A percentile compares a stretch with the other conserved stretches of the same genome.
phyloP scores from a whole-genome alignment of 2,113 vertebrate genomes.

The Paramormyrops kingsleyae region DNA sequence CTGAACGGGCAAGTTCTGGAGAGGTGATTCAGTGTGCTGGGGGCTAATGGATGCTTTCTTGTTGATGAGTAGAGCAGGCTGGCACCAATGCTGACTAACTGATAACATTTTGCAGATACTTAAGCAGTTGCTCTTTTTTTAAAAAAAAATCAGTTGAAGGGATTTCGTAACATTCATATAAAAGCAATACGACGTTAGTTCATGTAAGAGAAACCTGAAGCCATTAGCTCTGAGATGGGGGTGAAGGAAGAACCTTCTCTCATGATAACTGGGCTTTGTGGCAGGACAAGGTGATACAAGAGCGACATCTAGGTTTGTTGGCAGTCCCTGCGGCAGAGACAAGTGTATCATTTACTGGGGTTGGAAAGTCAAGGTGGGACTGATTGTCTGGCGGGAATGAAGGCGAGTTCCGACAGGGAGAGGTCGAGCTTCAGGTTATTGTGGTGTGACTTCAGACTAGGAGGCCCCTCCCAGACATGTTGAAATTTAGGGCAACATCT shows the following conservation, averaged over 20 bases:
- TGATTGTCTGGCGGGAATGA: background rate
- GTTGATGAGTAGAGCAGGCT: background rate
- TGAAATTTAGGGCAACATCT: background rate
- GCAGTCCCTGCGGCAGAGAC: background rate
- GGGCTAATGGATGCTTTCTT: background rate
- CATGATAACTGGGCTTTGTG: background rate
- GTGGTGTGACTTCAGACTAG: background rate
- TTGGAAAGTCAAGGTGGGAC: background rate
- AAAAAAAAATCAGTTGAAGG: background rate
- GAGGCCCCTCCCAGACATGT: background rate
- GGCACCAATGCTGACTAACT: background rate
- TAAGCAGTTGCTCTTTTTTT: background rate
- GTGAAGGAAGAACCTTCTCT: background rate
- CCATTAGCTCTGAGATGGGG: background rate
- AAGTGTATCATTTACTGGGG: background rate
- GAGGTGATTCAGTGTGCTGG: background rate
- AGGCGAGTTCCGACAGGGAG: background rate
- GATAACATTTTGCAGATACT: background rate
- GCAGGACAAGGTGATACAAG: background rate
- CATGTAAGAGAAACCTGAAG: too few species aligned
- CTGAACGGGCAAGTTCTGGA: background rate
- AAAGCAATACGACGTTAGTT: background rate
- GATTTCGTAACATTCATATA: background rate
- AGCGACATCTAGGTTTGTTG: background rate
- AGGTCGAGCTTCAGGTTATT: constrained; percentile 1